Base-by-base conservation (phyloP, 1,140 invertebrate species). In the Drosophila nikananu region DNA sequence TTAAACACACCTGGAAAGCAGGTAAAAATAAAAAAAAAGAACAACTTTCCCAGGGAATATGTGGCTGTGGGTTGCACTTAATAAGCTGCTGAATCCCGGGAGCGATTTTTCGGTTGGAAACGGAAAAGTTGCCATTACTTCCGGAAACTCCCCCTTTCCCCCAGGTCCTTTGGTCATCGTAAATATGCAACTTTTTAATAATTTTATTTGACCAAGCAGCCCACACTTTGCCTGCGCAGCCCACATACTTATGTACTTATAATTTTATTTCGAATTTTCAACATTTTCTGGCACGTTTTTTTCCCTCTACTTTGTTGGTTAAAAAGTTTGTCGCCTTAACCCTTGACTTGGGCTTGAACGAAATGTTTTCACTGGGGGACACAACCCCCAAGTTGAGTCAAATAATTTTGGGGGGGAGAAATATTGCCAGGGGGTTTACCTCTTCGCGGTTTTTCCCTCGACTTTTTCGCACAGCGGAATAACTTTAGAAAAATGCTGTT, bases 121-220 rank as follows among this genome's bases (percentile, higher is more conserved):
- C 0, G 30, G 15, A 67, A 67, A 72, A 48, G 10, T 48, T 48
- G 2, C 19, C 30, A 23, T n/a, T 12, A 21, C 23, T 37, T 55
- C 52, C 32, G 17, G 32, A 10, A 23, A 37, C 30, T 51, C 10
- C 23, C 15, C 10, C 23, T 8, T 17, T 19, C 27, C 27, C 25
- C 17, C 13, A 12, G 37, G 35, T 15, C 9, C 21, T 41, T 64
- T 49, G 68, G 68, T 70, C 64, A 70, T 41, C 65, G 68, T 35
- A 49, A 70, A 59, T 72, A 59, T 72, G 65, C 52, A 73, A 73
- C 70, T 71, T 73, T 73, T 71, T 73, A 51, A 73, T 71, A 71
- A 58, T 59, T 73, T 71, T 27, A 68, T 66, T 48, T 19, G 44
- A 25, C 52, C 37, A 32, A 32, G 10, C 5, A 32, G 10, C 5